A percentile compares a stretch with the other conserved stretches of the same genome.
Evolutionary conservation across 1,140 invertebrate species (phyloP).

Genomic region (Papilio polytes): DNA sequence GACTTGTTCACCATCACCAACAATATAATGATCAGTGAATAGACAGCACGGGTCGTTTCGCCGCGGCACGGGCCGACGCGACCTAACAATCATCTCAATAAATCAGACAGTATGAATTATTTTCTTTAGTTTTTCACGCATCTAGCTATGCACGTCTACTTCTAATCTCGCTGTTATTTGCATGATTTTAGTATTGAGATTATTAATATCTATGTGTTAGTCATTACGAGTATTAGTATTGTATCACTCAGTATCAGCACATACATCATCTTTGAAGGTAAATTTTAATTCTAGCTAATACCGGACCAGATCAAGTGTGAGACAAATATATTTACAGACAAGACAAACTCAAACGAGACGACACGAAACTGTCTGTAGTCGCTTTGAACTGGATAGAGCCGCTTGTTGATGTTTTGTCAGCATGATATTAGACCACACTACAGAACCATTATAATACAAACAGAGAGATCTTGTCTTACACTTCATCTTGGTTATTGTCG

Average conservation of each 20-base stretch:
- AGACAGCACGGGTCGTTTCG: conserved; percentile 55
- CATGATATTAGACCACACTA: conserved; percentile 34
- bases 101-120: conserved; percentile 60
- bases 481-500: conserved; percentile 76
- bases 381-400: conserved; percentile 65
- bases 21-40: conserved; percentile 63
- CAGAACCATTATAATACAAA: conserved; percentile 29
- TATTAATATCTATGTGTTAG: conserved; percentile 79
- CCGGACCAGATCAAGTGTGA: conserved; percentile 74
- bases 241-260: conserved; percentile 79
- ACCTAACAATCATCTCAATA: conserved; percentile 52
- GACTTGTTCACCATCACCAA: conserved; percentile 64
- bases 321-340: conserved; percentile 52
- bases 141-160: conserved; percentile 81
- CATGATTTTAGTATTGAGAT: conserved; percentile 72
- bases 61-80: conserved; percentile 59
- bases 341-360: conserved; percentile 42
- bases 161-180: conserved; percentile 78
- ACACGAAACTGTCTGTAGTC: conserved; percentile 48
- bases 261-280: conserved; percentile 79
- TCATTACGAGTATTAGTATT: conserved; percentile 68
- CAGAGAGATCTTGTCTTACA: conserved; percentile 67
- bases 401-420: conserved; percentile 46
- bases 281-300: conserved; percentile 62
- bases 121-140: conserved; percentile 80